Conservation (phyloP, 2,113 vertebrate species). For the Misgurnus anguillicaudatus region DNA sequence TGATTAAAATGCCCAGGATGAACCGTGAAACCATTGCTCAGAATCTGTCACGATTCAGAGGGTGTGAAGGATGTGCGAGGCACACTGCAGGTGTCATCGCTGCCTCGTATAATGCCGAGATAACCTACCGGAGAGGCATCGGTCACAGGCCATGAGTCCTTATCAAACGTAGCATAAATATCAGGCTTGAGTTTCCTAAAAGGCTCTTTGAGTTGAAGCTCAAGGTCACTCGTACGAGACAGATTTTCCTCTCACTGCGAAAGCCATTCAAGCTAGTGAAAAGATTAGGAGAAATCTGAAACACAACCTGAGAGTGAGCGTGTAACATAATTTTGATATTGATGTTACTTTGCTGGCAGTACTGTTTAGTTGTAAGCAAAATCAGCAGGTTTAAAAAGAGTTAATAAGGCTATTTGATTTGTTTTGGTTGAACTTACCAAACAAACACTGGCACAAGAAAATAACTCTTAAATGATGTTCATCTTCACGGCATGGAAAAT, state of each 20-base stretch:
- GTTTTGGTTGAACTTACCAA: too few species aligned
- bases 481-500: too few species aligned
- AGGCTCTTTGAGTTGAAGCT: slow-evolving; percentile 33
- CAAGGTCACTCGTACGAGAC: slow-evolving; percentile 23
- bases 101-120: slow-evolving; percentile 25
- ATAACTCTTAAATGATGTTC: too few species aligned
- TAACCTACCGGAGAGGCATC: slow-evolving; percentile 23
- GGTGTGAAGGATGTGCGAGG: slow-evolving; percentile 31
- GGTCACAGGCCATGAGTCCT: slow-evolving; percentile 29
- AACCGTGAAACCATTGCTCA: slow-evolving; percentile 34
- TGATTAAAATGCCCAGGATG: slow-evolving; percentile 40
- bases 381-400: neutral
- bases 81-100: slow-evolving; percentile 23
- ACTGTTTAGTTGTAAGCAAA: neutral
- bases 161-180: slow-evolving; percentile 37
- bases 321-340: neutral
- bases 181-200: slow-evolving; percentile 23
- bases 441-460: too few species aligned
- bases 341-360: neutral
- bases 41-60: slow-evolving; percentile 30
- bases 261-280: neutral
- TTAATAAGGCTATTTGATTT: neutral
- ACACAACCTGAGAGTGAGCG: neutral
- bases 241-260: neutral
- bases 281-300: slow-evolving; percentile 5